phyloP scores from a whole-genome alignment of 2,888 invertebrate species.

The Coecobrya sp. region DNA sequence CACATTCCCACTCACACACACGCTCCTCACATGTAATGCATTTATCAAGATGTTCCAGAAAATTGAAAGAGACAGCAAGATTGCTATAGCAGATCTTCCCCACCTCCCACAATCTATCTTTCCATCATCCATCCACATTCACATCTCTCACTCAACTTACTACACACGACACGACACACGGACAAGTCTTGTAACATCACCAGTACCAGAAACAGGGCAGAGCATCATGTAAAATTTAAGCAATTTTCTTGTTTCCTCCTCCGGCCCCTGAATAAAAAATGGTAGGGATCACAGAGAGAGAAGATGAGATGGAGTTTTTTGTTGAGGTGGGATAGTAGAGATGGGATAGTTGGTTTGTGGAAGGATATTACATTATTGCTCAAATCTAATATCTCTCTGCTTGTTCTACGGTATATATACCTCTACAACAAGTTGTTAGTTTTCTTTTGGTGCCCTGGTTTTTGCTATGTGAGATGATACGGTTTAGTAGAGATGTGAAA shows the following conservation, averaged over 20 bases:
- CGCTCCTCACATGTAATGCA: background rate
- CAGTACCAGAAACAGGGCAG: too few relatives aligned
- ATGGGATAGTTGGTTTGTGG: background rate
- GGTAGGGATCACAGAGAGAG: too few relatives aligned
- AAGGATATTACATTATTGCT: too few relatives aligned
- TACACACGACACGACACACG: background rate
- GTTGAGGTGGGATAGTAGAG: too few relatives aligned
- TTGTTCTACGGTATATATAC: too few relatives aligned
- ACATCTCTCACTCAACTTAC: too few relatives aligned
- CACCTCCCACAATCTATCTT: background rate
- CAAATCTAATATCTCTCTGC: too few relatives aligned
- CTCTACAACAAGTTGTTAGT: too few relatives aligned
- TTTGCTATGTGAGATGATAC: too few relatives aligned
- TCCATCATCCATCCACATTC: background rate
- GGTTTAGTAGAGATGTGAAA: background rate
- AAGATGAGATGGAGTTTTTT: background rate
- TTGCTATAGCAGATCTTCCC: constrained; percentile 1
- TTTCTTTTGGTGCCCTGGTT: too few relatives aligned
- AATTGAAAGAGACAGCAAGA: constrained; percentile 22
- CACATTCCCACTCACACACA: too few relatives aligned
- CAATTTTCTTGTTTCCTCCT: background rate
- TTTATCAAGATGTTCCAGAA: background rate
- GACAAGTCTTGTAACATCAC: too few relatives aligned
- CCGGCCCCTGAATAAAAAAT: background rate
- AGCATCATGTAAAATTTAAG: background rate